Evolutionary conservation across 2,113 vertebrate genomes (phyloP).

Genomic region (Sceloporus undulatus): DNA sequence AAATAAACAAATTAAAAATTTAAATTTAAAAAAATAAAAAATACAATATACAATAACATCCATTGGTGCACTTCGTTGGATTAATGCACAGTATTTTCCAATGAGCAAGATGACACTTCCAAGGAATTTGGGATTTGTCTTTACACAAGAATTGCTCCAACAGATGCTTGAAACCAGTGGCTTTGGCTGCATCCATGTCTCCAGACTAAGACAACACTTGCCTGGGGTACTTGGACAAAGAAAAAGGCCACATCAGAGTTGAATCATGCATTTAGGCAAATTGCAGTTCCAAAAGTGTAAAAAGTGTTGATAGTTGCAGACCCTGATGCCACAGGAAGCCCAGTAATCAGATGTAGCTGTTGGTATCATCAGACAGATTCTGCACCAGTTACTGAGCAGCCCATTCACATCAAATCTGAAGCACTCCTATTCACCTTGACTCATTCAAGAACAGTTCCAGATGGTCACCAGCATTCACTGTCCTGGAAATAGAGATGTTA

Average conservation of each 20-base stretch:
- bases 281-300: not conserved
- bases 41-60: no score
- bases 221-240: no score
- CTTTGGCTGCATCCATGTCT: not conserved
- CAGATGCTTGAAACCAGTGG: not conserved
- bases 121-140: not conserved
- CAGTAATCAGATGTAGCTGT: constrained; percentile 84
- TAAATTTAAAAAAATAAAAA: no score
- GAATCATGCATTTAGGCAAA: not conserved
- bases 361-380: constrained; percentile 71
- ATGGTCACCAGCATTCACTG: no score
- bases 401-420: constrained; percentile 51
- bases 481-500: no score
- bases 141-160: not conserved
- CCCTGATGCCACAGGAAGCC: constrained; percentile 67
- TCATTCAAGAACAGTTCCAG: no score
- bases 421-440: not conserved
- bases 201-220: no score
- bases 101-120: not conserved
- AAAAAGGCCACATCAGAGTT: no score
- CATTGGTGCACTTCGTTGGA: no score
- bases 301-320: not conserved
- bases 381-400: constrained; percentile 79
- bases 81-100: no score
- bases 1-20: no score